Evolutionary conservation across 1,140 invertebrate genomes (phyloP), one percentile per base, ranked within the genome.

Genomic region (Aricia agestis): DNA sequence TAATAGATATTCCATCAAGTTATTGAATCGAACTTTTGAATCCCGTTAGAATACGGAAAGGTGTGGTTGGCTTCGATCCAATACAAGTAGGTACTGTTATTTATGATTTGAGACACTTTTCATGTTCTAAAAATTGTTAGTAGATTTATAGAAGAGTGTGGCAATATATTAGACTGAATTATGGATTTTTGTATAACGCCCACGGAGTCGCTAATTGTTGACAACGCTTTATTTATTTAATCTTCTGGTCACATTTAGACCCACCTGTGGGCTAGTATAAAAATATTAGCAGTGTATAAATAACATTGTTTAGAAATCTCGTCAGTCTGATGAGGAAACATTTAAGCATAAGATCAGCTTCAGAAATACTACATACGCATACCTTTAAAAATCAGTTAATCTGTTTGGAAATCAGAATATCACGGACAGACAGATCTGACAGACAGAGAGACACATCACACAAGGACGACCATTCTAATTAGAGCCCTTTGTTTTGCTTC

Each of bases 91-190:
- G 45, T 52, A 52, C 45, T 15, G 45, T 52, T 52, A 52, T 52
- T 52, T 52, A 52, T 52, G 45, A 52, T 52, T 52, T 52, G 45
- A 52, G 45, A 52, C 13, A 52, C 45, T 52, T 52, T 52, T 52
- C 45, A 15, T 52, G 10, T 52, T 52, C 45, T 52, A 52, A 52
- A 52, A 52, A 52, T 52, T 52, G 45, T 52, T 52, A 52, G 10
- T 52, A 52, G 45, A 52, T 52, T 52, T 52, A 52, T 52, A 52
- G 45, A 52, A 52, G 45, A 13, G 45, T 52, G 45, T 52, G 11
- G 45, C 11, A 52, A 52, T 52, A 52, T 52, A 52, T 52, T 52
- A 52, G 11, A 15, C 10, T 11, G 45, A 52, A 52, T 52, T 52
- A 52, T 52, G 45, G 10, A 52, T 52, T 52, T 52, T 52, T 13